phyloP scores from a whole-genome alignment of 2,113 vertebrate genomes.

The Tichodroma muraria region DNA sequence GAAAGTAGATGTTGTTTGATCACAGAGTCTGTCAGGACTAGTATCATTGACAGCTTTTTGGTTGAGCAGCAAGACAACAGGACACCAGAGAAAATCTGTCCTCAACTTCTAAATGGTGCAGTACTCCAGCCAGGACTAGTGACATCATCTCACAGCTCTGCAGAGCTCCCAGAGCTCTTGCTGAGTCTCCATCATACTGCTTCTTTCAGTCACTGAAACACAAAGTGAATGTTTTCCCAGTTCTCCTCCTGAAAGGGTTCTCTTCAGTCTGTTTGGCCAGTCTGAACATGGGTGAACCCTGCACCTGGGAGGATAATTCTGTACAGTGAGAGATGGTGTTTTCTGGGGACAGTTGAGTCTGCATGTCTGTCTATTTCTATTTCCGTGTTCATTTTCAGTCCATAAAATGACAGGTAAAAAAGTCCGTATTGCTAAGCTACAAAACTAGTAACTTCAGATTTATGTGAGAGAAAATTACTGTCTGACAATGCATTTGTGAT shows the following conservation, averaged over 20 bases:
- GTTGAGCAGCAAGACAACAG: not conserved
- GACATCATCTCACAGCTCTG: not conserved
- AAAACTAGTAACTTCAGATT: not conserved
- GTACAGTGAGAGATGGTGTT: not conserved
- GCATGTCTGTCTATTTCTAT: not conserved
- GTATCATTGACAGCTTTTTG: not conserved
- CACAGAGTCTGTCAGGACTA: not conserved
- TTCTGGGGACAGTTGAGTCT: not conserved
- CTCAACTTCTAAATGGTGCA: not conserved
- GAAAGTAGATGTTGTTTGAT: not conserved
- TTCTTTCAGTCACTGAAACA: not conserved
- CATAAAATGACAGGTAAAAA: not conserved
- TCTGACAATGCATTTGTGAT: not conserved
- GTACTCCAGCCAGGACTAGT: not conserved
- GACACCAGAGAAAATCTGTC: not conserved
- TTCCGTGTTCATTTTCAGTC: not conserved
- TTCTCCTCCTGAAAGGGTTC: not conserved
- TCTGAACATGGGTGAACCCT: not conserved
- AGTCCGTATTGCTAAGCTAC: not conserved
- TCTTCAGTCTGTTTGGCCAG: not conserved
- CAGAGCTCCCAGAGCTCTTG: not conserved
- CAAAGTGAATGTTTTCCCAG: not conserved
- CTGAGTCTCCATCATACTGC: not conserved
- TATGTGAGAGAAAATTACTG: not conserved
- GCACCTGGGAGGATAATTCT: not conserved